A percentile compares a stretch with the other conserved stretches of the same genome.
phyloP scores from a whole-genome alignment of 2,888 invertebrate genomes.

The Osmoderma eremita region DNA sequence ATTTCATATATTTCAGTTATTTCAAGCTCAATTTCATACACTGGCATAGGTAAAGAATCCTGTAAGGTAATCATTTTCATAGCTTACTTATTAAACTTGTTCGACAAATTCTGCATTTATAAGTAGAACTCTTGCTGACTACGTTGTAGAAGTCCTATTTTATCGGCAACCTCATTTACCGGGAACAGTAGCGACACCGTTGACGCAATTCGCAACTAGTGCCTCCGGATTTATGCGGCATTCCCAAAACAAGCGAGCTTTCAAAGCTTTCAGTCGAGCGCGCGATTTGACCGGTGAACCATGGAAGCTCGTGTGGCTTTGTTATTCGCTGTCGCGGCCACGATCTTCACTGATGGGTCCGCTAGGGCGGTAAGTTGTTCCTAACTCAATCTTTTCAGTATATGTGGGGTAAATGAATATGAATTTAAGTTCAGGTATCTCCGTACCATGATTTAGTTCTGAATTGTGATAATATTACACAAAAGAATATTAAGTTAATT shows the following conservation, averaged over 20 bases:
- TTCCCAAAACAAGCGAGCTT: conserved; percentile 27
- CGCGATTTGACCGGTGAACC: conserved; percentile 34
- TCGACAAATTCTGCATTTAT: background rate
- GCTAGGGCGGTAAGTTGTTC: conserved; percentile 48
- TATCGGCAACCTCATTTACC: background rate
- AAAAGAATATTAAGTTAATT: too few relatives aligned
- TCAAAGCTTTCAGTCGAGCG: conserved; percentile 42
- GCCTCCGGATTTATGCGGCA: background rate
- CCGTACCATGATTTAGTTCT: too few relatives aligned
- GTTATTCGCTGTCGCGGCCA: conserved; percentile 44
- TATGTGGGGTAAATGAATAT: background rate
- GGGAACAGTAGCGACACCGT: background rate
- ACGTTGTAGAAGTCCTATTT: background rate
- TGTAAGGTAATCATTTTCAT: too few relatives aligned
- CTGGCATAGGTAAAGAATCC: too few relatives aligned
- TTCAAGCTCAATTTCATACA: too few relatives aligned
- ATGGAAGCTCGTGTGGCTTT: conserved; percentile 40
- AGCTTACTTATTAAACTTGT: background rate
- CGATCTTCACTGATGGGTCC: conserved; percentile 47
- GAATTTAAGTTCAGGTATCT: background rate
- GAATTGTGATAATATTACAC: too few relatives aligned
- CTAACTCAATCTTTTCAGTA: background rate
- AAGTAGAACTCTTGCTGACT: background rate
- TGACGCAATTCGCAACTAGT: background rate
- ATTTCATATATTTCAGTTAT: too few relatives aligned